Evolutionary conservation across 92 coral and sea anemone genomes (phyloP), one percentile per base, ranked within the genome.

Genomic region (Virgularia gustaviana): DNA sequence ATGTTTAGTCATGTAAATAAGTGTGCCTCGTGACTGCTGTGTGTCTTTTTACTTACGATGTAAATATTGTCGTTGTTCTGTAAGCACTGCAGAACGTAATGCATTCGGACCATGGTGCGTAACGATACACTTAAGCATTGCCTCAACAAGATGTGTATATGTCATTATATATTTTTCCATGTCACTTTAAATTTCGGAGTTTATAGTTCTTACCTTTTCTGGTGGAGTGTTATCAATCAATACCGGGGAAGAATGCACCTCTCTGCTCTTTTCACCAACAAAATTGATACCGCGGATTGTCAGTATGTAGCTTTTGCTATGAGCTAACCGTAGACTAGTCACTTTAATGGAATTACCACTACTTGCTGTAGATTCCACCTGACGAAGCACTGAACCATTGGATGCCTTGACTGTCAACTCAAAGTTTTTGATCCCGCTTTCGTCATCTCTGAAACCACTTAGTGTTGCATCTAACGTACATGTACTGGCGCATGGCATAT

Each of bases 141-240:
- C n/a, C n/a, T n/a, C n/a, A n/a, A n/a, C n/a, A n/a, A n/a, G n/a
- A n/a, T n/a, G n/a, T n/a, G n/a, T n/a, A n/a, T n/a, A n/a, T n/a
- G n/a, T n/a, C n/a, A n/a, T n/a, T n/a, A n/a, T n/a, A n/a, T n/a
- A n/a, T n/a, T n/a, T n/a, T n/a, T n/a, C n/a, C n/a, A n/a, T n/a
- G n/a, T n/a, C n/a, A n/a, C n/a, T n/a, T n/a, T n/a, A n/a, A n/a
- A n/a, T n/a, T n/a, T n/a, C n/a, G n/a, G n/a, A n/a, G n/a, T n/a
- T n/a, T n/a, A 47, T 4, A 47, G 15, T 36, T 47, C 25, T 68
- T 79, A 91, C 97, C 90, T 81, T 84, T 11, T 62, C 76, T 5
- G 97, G 97, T 32, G 96, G 92, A 4, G 96, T 86, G 75, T 78
- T 80, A 45, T 92, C 98, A n/a, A 92, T 90, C 12, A 77, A 53